Percentiles rank a stretch among this genome's conserved stretches.
Conservation (phyloP, 2,113 vertebrate genomes). For the Mesocricetus auratus region DNA sequence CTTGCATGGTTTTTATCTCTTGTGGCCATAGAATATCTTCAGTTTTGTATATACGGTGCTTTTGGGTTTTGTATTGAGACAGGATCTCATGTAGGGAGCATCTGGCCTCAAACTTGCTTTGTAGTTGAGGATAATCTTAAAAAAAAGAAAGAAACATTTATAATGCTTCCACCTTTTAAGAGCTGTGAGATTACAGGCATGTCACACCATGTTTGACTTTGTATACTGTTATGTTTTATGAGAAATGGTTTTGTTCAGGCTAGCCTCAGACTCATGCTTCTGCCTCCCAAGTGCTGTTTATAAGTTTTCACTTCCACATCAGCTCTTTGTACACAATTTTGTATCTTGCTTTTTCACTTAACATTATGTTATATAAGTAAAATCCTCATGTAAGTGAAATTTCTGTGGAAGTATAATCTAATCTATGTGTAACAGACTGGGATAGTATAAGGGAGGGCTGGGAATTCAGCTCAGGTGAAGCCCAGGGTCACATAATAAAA, state of each 20-base stretch:
- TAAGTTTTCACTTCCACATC: not conserved
- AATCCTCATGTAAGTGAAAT: not conserved
- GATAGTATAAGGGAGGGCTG: not conserved
- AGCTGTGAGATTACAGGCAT: not conserved
- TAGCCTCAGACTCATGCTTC: not conserved
- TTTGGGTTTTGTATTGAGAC: not conserved
- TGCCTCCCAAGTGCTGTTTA: not conserved
- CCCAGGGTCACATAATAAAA: not conserved
- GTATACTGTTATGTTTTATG: not conserved
- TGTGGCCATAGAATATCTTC: not conserved
- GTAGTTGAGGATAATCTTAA: not conserved
- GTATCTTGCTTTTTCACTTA: not conserved
- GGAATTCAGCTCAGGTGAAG: not conserved
- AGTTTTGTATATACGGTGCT: not conserved
- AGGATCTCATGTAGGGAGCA: too few relatives aligned
- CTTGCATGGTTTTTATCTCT: not conserved
- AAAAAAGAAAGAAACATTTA: too few relatives aligned
- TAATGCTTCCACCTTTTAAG: not conserved
- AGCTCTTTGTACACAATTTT: not conserved
- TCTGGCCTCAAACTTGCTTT: not conserved
- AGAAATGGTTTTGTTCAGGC: not conserved
- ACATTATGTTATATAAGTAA: not conserved
- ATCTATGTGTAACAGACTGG: not conserved
- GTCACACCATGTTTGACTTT: not conserved
- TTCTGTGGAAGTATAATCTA: not conserved